phyloP scores from a whole-genome alignment of 2,113 vertebrate genomes.

The Cyprinus carpio region DNA sequence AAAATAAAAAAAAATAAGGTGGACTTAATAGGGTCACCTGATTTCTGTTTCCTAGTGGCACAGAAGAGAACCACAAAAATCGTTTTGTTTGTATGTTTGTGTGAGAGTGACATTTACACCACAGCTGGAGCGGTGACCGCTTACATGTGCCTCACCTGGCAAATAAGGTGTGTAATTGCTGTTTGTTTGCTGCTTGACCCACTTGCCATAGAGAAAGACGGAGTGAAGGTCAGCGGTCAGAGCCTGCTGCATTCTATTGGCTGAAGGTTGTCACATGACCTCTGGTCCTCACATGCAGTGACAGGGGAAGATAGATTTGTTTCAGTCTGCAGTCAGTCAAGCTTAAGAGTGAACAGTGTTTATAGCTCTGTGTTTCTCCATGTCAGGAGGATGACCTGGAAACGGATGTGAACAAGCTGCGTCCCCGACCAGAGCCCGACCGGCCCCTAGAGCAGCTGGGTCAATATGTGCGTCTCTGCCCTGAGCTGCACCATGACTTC shows the following conservation, averaged over 20 bases:
- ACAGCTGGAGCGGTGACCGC: not conserved
- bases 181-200: not conserved
- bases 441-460: constrained; percentile 76
- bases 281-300: not conserved
- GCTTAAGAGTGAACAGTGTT: not conserved
- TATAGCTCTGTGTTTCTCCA: not conserved
- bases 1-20: no score
- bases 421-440: constrained; percentile 72
- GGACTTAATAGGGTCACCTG: not conserved
- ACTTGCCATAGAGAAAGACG: not conserved
- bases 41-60: not conserved
- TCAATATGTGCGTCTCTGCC: constrained; percentile 80
- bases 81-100: not conserved
- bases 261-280: not conserved
- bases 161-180: constrained; percentile 4
- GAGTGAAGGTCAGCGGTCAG: constrained; percentile 6
- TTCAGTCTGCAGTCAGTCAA: constrained; percentile 5
- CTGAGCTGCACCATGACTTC: constrained; percentile 78
- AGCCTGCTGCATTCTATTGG: not conserved
- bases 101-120: not conserved
- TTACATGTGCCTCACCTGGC: constrained; percentile 3
- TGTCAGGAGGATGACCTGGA: constrained; percentile 88
- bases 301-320: constrained; percentile 8
- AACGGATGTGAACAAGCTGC: constrained; percentile 82
- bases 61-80: not conserved